Conservation (phyloP, 2,113 vertebrate species). For the Ceratotherium simum region DNA sequence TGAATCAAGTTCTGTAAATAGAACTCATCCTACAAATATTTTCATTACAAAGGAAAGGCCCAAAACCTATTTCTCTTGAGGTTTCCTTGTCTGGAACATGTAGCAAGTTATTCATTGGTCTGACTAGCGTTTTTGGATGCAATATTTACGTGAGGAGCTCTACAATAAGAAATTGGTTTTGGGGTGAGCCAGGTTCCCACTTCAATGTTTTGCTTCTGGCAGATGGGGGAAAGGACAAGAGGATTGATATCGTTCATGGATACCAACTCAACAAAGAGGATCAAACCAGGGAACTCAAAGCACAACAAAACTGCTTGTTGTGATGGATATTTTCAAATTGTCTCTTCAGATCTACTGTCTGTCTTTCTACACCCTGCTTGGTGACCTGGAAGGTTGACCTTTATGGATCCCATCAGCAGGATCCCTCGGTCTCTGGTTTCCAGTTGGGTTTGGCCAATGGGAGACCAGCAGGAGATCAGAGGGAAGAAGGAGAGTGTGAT, state of each 20-base stretch:
- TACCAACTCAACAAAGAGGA: not conserved
- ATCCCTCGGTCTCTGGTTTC: not conserved
- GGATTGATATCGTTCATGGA: not conserved
- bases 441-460: not conserved
- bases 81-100: not conserved
- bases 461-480: not conserved
- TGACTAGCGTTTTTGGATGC: not conserved
- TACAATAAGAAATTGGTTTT: not conserved
- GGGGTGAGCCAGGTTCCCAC: not conserved
- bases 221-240: not conserved
- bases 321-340: not conserved
- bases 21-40: constrained; percentile 54
- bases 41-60: constrained; percentile 41
- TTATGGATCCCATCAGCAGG: accelerated
- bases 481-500: no score
- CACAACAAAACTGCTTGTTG: not conserved
- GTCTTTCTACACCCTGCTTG: not conserved
- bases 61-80: not conserved
- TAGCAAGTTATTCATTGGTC: not conserved
- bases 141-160: not conserved
- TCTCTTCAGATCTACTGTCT: not conserved
- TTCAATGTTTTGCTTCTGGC: not conserved
- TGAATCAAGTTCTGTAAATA: constrained; percentile 58
- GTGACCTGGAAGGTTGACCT: not conserved
- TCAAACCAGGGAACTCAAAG: not conserved